phyloP scores from a whole-genome alignment of 2,113 vertebrate species.

The Bos javanicus region DNA sequence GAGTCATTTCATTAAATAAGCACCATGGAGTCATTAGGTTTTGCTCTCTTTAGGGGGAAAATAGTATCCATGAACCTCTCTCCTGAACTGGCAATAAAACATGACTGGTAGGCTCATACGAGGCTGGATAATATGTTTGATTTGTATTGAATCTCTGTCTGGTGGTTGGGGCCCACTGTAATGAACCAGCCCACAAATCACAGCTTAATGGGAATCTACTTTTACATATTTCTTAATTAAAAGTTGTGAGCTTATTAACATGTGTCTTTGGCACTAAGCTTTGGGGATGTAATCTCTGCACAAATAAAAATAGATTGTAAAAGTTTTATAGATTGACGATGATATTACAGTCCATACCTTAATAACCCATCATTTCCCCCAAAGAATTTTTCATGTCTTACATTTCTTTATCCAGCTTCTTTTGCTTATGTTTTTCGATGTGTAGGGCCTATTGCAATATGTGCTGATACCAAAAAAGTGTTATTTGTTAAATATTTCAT shows the following conservation, averaged over 20 bases:
- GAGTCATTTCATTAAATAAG: constrained; percentile 82
- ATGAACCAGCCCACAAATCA: constrained; percentile 99
- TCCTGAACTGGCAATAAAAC: constrained; percentile 92
- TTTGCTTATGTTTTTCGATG: constrained; percentile 53
- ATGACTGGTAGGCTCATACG: constrained; percentile 91
- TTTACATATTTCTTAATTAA: constrained; percentile 99
- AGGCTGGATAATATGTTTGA: constrained; percentile 95
- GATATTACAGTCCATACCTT: constrained; percentile 93
- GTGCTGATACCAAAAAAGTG: constrained; percentile 18
- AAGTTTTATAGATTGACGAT: constrained; percentile 98
- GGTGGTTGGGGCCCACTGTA: constrained; percentile 91
- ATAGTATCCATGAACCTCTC: constrained; percentile 83
- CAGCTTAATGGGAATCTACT: constrained; percentile 98
- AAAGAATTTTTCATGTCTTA: constrained; percentile 86
- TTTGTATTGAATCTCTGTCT: constrained; percentile 98
- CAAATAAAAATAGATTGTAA: constrained; percentile 92
- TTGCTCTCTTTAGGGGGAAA: constrained; percentile 85
- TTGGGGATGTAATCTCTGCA: constrained; percentile 90
- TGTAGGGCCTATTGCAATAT: background rate
- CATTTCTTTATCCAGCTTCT: constrained; percentile 54
- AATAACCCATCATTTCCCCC: constrained; percentile 93
- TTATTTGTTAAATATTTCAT: constrained; percentile 32
- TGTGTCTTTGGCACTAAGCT: constrained; percentile 94
- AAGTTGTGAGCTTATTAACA: constrained; percentile 99
- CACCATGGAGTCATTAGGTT: constrained; percentile 81